These are phyloP conservation scores for Babyrousa celebensis DNA, from an alignment of 2,797 vertebrate genomes.

Conservation along the genomic window DNA sequence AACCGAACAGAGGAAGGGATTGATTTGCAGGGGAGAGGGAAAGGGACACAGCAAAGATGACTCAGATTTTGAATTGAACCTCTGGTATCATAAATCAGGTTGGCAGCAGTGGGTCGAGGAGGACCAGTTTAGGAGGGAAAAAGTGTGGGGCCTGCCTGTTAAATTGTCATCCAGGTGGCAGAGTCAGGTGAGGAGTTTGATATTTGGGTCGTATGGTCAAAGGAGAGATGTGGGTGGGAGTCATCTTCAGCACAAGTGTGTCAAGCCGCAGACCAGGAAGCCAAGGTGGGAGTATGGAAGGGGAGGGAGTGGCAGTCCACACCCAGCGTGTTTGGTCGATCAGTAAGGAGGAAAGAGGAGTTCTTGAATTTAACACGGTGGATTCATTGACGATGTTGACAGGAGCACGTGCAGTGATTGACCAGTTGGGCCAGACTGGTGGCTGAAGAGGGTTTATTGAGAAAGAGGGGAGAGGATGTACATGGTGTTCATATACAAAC, in stretches of 20 bases:
- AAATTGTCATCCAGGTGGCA: background rate
- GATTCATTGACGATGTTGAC: background rate
- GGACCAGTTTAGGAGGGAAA: background rate
- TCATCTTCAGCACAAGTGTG: background rate
- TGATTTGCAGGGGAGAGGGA: accelerated
- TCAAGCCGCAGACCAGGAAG: background rate
- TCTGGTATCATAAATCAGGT: background rate
- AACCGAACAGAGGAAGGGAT: background rate
- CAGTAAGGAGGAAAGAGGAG: background rate
- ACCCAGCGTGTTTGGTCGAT: background rate
- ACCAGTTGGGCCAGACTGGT: background rate
- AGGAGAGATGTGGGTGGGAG: background rate
- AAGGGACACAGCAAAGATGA: background rate
- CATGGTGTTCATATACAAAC: background rate
- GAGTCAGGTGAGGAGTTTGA: background rate
- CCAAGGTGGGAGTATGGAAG: background rate
- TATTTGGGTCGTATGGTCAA: background rate
- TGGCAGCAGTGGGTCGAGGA: background rate
- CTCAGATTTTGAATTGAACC: background rate
- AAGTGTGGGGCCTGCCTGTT: background rate
- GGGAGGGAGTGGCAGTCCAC: accelerated
- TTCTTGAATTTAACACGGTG: background rate
- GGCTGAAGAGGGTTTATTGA: background rate
- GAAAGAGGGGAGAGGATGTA: background rate
- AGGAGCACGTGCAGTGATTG: background rate